phyloP scores from a whole-genome alignment of 2,797 vertebrate species.

The Cynopterus sphinx region DNA sequence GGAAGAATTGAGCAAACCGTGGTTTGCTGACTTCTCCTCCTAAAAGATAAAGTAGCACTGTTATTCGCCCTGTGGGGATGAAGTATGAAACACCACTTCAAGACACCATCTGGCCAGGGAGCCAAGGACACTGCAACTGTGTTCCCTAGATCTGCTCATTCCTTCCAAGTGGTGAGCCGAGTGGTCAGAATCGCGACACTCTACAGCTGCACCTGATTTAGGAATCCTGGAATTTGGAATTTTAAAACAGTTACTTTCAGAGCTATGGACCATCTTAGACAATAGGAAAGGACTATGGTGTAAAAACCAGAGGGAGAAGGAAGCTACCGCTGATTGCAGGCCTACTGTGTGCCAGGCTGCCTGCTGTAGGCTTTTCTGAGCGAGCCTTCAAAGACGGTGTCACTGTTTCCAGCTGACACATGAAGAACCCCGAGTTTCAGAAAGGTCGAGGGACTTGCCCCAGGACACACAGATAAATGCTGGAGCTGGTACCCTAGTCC shows the following conservation, averaged over 20 bases:
- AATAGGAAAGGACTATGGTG: not conserved
- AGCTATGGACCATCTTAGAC: not conserved
- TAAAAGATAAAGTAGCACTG: slow-evolving; percentile 57
- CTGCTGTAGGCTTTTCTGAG: not conserved
- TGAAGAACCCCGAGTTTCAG: not conserved
- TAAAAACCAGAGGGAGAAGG: not conserved
- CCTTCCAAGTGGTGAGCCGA: not conserved
- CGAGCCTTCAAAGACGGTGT: not conserved
- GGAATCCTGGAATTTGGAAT: slow-evolving; percentile 43
- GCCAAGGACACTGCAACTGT: not conserved
- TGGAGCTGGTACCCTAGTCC: not conserved
- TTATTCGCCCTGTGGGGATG: not conserved
- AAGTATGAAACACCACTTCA: not conserved
- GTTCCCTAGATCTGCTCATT: not conserved
- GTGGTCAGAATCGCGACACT: not conserved
- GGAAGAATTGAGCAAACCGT: slow-evolving; percentile 96
- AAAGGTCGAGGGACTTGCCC: not conserved
- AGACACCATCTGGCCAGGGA: not conserved
- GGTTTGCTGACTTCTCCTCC: slow-evolving; percentile 96
- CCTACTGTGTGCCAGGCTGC: not conserved
- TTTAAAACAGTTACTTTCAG: not conserved
- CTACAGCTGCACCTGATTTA: not conserved
- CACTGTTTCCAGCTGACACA: not conserved
- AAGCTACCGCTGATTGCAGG: not conserved
- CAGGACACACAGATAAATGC: not conserved